These are phyloP conservation scores for Choloepus didactylus DNA, from an alignment of 2,797 vertebrate genomes.

Conservation along the genomic window DNA sequence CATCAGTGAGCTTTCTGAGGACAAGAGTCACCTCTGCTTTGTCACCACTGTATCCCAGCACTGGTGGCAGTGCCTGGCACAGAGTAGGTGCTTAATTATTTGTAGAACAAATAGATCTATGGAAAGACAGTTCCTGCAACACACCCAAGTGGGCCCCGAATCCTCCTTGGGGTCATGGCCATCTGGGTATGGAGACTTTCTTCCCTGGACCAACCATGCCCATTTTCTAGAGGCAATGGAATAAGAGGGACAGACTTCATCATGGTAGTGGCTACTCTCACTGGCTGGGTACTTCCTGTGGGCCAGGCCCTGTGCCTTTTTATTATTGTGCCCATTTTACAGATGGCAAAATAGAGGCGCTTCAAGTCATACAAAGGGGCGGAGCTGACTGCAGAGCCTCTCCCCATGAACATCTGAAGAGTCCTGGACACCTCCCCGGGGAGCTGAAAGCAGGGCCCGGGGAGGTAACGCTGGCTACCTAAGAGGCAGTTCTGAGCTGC, in stretches of 20 bases:
- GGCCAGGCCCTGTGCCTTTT: fast-evolving
- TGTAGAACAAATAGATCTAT: background rate
- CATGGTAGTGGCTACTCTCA: fast-evolving
- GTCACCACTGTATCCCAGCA: background rate
- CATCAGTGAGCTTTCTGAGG: background rate
- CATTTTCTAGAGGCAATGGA: no score
- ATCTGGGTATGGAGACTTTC: background rate
- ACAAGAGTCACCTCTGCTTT: background rate
- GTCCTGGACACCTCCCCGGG: no score
- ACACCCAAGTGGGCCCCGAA: fast-evolving
- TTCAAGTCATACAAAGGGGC: background rate
- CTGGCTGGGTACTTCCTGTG: background rate
- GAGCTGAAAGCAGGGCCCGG: background rate
- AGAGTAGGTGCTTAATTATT: background rate
- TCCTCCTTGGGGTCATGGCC: fast-evolving
- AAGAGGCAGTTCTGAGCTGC: background rate
- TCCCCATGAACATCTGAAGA: background rate
- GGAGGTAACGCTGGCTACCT: background rate
- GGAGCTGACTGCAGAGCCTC: background rate
- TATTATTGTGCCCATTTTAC: background rate
- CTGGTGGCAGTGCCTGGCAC: background rate
- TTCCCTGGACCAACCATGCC: background rate
- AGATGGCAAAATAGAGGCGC: background rate
- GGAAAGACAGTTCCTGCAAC: background rate
- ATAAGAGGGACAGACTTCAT: background rate